Base-by-base conservation (phyloP, 2,888 invertebrate species). In the Polylopha cassiicola region DNA sequence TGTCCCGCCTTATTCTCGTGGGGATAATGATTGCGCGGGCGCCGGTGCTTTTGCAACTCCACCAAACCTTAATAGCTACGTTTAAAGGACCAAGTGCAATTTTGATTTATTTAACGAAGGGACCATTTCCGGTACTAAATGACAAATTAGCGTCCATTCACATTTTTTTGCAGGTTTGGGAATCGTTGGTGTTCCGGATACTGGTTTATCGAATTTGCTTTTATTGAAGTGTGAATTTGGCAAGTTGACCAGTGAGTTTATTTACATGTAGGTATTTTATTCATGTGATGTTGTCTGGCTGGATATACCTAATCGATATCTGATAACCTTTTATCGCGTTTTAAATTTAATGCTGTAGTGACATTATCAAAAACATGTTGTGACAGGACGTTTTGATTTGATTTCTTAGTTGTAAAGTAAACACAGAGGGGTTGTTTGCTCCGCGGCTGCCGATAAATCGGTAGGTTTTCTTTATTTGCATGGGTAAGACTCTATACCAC, bases 31-130 rank as follows among this genome's bases (percentile, higher is more conserved):
- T 46, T 53, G 30, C 48, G 50, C 56, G 52, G 49, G 53, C 51
- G 60, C 64, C 66, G 71, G 64, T 44, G 51, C 63, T 61, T 74
- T 77, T 73, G 59, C 58, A 44, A 50, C 50, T 53, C 47, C 51
- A 44, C 42, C 48, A 54, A 58, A 46, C 43, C 49, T 55, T 73
- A 77, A 76, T 75, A 60, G 61, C 56, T 47, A 47, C 54, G 58
- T 61, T 61, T 61, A 61, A 50, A n/a, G n/a, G 38, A 43, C 44
- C 56, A 59, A 60, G 76, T 79, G 73, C 72, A 81, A 82, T 81
- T 84, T 81, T 82, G 80, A 84, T 81, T 81, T 80, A 82, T 81
- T 76, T 74, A 62, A 64, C 59, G 61, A 68, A 65, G 58, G 55
- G 65, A 58, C 64, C 69, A 69, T 81, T 81, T 84, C 84, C 84